Evolutionary conservation across 2,888 invertebrate species (phyloP).

Genomic region (Keiferia lycopersicella): DNA sequence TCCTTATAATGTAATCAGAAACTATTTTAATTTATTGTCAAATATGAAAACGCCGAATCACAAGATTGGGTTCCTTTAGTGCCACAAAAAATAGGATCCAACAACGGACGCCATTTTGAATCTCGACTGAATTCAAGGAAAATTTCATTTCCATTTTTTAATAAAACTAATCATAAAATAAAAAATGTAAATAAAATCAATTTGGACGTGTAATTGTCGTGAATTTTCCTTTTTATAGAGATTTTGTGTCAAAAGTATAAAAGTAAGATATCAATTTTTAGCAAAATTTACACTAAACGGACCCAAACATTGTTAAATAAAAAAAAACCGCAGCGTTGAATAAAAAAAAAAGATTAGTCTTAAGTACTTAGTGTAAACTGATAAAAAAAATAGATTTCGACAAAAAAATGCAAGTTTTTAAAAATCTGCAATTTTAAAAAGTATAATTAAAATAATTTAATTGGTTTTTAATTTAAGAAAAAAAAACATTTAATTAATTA

Average conservation of each 20-base stretch:
- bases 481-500: slow-evolving; percentile 46
- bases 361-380: slow-evolving; percentile 57
- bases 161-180: slow-evolving; percentile 27
- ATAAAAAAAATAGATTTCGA: slow-evolving; percentile 52
- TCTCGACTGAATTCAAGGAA: slow-evolving; percentile 54
- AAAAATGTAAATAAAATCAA: slow-evolving; percentile 66
- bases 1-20: too few species aligned
- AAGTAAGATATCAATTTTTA: slow-evolving; percentile 44
- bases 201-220: slow-evolving; percentile 46
- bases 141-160: slow-evolving; percentile 36
- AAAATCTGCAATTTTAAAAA: slow-evolving; percentile 39
- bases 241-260: slow-evolving; percentile 37
- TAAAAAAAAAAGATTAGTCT: slow-evolving; percentile 49
- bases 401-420: slow-evolving; percentile 45
- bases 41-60: slow-evolving; percentile 31
- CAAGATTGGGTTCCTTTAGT: slow-evolving; percentile 73
- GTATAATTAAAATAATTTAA: slow-evolving; percentile 42
- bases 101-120: slow-evolving; percentile 48
- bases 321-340: slow-evolving; percentile 55
- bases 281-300: slow-evolving; percentile 59
- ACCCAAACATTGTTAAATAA: slow-evolving; percentile 66
- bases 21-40: background rate
- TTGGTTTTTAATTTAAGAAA: slow-evolving; percentile 51
- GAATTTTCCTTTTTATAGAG: slow-evolving; percentile 36
- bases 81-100: slow-evolving; percentile 35